Evolutionary conservation across 1,140 invertebrate species (phyloP), one percentile per base, ranked within the genome.

Genomic region (Agraylea sexmaculata): DNA sequence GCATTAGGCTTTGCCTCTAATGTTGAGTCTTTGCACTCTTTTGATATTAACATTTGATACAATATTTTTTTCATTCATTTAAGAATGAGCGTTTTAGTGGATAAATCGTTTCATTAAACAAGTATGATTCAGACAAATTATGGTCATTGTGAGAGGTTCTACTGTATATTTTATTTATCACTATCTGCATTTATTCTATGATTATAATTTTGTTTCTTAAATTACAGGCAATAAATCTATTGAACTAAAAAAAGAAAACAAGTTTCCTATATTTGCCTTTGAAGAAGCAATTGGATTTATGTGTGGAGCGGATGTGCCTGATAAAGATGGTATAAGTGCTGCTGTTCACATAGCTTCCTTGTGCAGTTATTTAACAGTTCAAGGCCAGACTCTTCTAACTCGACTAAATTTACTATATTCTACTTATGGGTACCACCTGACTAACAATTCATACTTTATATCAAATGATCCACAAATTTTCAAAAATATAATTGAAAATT

Each of bases 201-300:
- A 10, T 7, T 37, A 40, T 32, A 13, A 6, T 36, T n/a, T 18
- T 40, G 12, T 43, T 30, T 16, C 30, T 12, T 37, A 10, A 19
- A 19, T 40, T 49, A 6, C 50, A 69, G 66, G 67, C 3, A 99
- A 97, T 58, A 76, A 74, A 62, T 70, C 82, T 0, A 59, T 79
- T 21, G 73, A 93, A n/a, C 57, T 94, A 17, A 60, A 78, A 25
- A 61, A 70, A 37, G 53, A 76, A 31, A 75, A 72, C 3, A 84
- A 89, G 53, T 62, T 62, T 1, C 83, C 97, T 1, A 57, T 99
- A 27, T 93, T 98, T 67, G 91, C 91, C 1, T 99, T 85, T 63
- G 95, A 99, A 67, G 87, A 90, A 62, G 84, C 86, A 1, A 88
- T 91, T 55, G 92, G 92, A 8, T 99, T 89, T 59, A 98, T 99